Conservation (phyloP, 2,888 invertebrate genomes). For the Sclerodermus sp. region DNA sequence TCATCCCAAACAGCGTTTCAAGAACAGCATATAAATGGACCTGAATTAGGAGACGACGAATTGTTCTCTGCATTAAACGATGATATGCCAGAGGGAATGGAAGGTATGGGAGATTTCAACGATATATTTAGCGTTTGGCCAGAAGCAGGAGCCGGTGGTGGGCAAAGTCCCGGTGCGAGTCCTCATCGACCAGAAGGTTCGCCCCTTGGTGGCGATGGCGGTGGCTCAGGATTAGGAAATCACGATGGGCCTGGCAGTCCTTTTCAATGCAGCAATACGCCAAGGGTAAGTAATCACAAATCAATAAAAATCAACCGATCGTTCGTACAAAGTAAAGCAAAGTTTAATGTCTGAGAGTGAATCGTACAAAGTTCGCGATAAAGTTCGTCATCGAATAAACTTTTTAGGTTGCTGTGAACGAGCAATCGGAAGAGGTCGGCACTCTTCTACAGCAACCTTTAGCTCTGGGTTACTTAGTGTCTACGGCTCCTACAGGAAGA, state of each 20-base stretch:
- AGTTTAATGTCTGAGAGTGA: too few relatives aligned
- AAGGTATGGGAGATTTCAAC: constrained; percentile 72
- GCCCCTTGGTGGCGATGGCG: constrained; percentile 52
- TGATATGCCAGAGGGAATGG: constrained; percentile 69
- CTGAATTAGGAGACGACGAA: constrained; percentile 70
- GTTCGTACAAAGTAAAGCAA: too few relatives aligned
- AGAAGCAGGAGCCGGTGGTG: constrained; percentile 62
- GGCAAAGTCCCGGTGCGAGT: constrained; percentile 65
- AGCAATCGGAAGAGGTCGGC: constrained; percentile 72
- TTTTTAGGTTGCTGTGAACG: constrained; percentile 57
- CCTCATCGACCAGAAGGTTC: constrained; percentile 58
- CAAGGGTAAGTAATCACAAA: constrained; percentile 53
- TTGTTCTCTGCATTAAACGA: constrained; percentile 67
- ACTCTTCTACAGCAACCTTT: constrained; percentile 95
- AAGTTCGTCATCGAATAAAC: too few relatives aligned
- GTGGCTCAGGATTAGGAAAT: constrained; percentile 55
- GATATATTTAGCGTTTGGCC: constrained; percentile 78
- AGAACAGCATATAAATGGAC: constrained; percentile 69
- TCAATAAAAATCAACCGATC: too few relatives aligned
- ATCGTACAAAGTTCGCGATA: too few relatives aligned
- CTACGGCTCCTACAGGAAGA: constrained; percentile 90
- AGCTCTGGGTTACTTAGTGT: constrained; percentile 95
- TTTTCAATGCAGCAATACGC: constrained; percentile 60
- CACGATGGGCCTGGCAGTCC: constrained; percentile 60
- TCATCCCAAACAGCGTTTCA: constrained; percentile 74